These are phyloP conservation scores for Tachycineta bicolor DNA, from an alignment of 2,113 vertebrate genomes.

Conservation along the genomic window DNA sequence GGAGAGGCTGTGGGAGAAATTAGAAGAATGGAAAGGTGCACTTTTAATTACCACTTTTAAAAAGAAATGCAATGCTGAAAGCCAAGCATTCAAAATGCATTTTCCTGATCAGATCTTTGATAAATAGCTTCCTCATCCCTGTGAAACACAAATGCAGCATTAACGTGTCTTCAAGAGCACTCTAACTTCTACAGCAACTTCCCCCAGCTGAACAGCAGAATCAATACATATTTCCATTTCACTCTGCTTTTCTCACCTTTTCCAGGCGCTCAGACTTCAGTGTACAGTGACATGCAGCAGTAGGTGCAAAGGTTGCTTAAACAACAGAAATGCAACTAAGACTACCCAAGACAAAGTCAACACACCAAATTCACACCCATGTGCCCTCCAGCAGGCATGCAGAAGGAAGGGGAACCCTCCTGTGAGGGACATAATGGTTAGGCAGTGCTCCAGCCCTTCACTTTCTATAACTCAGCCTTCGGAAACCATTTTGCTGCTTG, in stretches of 20 bases:
- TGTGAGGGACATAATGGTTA: fast-evolving
- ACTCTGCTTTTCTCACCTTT: not conserved
- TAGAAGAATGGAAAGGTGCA: not conserved
- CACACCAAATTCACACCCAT: not conserved
- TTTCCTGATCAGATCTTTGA: not conserved
- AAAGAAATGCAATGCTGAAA: not conserved
- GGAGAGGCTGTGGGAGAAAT: not conserved
- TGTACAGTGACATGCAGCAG: not conserved
- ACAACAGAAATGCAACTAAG: not conserved
- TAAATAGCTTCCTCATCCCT: not conserved
- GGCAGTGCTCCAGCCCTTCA: not conserved
- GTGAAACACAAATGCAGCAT: not conserved
- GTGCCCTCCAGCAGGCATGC: fast-evolving
- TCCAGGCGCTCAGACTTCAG: not conserved
- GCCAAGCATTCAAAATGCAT: not conserved
- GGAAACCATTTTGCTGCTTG: not conserved
- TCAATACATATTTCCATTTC: not conserved
- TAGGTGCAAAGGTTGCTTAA: not conserved
- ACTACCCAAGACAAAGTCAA: not conserved
- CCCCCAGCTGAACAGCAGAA: not conserved
- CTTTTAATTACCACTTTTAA: not conserved
- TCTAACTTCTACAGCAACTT: not conserved
- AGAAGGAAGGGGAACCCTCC: not conserved
- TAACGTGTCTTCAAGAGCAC: not conserved
- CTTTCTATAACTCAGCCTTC: not conserved